These are phyloP conservation scores for Erithacus rubecula DNA, from an alignment of 2,797 vertebrate genomes.

Conservation along the genomic window DNA sequence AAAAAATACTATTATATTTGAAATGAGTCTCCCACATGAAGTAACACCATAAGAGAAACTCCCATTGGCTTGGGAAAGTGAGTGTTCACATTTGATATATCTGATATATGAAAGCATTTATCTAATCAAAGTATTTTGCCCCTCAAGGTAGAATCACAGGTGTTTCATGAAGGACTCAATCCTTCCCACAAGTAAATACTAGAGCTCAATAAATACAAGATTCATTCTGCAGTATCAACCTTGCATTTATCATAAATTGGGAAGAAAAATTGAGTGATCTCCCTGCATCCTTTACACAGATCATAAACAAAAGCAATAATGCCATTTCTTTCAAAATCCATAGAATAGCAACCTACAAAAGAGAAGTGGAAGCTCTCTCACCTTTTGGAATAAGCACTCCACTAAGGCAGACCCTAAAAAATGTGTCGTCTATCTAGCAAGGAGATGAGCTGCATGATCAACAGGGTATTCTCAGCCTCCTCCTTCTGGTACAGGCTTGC, in stretches of 20 bases:
- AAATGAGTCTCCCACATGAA: not conserved
- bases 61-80: not conserved
- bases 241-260: not conserved
- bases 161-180: not conserved
- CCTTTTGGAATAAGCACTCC: not conserved
- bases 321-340: not conserved
- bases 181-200: not conserved
- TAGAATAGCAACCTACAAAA: not conserved
- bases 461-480: not conserved
- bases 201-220: not conserved
- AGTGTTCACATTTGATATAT: not conserved
- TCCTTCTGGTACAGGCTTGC: not conserved
- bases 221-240: not conserved
- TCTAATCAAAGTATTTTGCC: not conserved
- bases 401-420: not conserved
- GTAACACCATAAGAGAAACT: not conserved
- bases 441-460: not conserved
- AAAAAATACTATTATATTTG: not conserved
- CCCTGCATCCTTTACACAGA: not conserved
- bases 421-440: not conserved
- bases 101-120: not conserved
- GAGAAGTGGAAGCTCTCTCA: not conserved
- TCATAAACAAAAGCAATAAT: not conserved
- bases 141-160: not conserved
- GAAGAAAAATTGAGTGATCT: not conserved